These are phyloP conservation scores for Tragelaphus imberbis DNA, from an alignment of 2,113 vertebrate species.

Conservation along the genomic window DNA sequence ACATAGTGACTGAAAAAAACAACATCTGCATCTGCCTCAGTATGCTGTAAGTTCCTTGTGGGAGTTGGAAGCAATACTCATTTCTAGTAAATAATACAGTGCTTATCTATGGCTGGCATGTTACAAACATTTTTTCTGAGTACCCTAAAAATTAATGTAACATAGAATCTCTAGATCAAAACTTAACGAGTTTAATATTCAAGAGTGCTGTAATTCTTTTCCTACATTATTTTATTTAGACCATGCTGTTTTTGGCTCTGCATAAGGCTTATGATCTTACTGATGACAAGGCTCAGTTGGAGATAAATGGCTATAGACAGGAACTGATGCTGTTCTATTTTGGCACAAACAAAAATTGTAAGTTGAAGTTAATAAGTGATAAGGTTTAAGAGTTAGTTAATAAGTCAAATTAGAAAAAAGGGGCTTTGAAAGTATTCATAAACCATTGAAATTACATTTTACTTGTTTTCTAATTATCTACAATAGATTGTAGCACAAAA, in stretches of 20 bases:
- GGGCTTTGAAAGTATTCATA: not conserved
- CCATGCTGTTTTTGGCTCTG: not conserved
- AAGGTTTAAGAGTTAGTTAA: not conserved
- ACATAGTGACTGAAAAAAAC: not conserved
- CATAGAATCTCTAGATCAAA: not conserved
- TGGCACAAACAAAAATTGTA: not conserved
- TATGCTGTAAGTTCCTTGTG: not conserved
- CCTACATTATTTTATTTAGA: not conserved
- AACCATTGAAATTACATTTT: not conserved
- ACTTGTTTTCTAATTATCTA: not conserved
- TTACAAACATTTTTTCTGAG: not conserved
- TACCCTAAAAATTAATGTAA: not conserved
- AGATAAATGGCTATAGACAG: not conserved
- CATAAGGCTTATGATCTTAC: not conserved
- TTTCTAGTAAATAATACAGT: not conserved
- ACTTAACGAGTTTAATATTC: not conserved
- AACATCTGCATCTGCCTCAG: not conserved
- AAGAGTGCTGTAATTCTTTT: not conserved
- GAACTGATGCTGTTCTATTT: not conserved
- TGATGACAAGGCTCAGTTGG: not conserved
- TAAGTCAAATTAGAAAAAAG: not conserved
- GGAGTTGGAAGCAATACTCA: not conserved
- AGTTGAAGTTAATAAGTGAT: not conserved
- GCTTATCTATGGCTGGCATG: not conserved
- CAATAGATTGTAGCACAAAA: not conserved